phyloP scores from a whole-genome alignment of 1,140 invertebrate genomes.

The Drosophila lacertosa region DNA sequence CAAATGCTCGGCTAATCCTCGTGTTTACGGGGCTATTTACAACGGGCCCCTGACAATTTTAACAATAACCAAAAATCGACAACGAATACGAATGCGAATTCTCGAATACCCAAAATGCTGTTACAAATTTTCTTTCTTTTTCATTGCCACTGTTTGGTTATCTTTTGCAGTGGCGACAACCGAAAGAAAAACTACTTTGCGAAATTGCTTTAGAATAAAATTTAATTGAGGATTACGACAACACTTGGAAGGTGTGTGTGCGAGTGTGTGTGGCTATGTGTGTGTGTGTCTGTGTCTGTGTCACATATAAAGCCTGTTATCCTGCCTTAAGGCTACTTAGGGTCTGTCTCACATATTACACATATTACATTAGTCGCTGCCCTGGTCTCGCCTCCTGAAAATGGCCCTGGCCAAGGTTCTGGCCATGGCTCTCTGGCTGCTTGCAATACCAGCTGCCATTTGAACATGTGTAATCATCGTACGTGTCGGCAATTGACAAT shows the following conservation, averaged over 20 bases:
- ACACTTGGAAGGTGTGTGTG: slow-evolving; percentile 28
- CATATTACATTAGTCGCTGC: slow-evolving; percentile 71
- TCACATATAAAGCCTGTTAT: slow-evolving; percentile 74
- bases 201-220: slow-evolving; percentile 82
- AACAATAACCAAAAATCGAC: slow-evolving; percentile 70
- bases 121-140: slow-evolving; percentile 25
- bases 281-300: slow-evolving; percentile 34
- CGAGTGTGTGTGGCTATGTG: slow-evolving; percentile 4
- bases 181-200: slow-evolving; percentile 73
- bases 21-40: slow-evolving; percentile 81
- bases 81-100: slow-evolving; percentile 22
- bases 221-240: slow-evolving; percentile 78
- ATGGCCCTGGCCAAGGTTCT: slow-evolving; percentile 13
- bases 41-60: slow-evolving; percentile 70
- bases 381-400: slow-evolving; percentile 16
- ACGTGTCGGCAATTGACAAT: slow-evolving; percentile 81
- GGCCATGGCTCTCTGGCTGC: slow-evolving; percentile 20
- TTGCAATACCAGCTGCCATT: slow-evolving; percentile 57
- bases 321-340: slow-evolving; percentile 80
- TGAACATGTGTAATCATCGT: slow-evolving; percentile 79
- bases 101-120: slow-evolving; percentile 29
- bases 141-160: slow-evolving; percentile 66
- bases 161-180: slow-evolving; percentile 36
- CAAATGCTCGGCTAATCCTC: slow-evolving; percentile 65
- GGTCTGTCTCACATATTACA: slow-evolving; percentile 79